Evolutionary conservation across 2,888 invertebrate species (phyloP).

Genomic region (Metopia argyrocephala): DNA sequence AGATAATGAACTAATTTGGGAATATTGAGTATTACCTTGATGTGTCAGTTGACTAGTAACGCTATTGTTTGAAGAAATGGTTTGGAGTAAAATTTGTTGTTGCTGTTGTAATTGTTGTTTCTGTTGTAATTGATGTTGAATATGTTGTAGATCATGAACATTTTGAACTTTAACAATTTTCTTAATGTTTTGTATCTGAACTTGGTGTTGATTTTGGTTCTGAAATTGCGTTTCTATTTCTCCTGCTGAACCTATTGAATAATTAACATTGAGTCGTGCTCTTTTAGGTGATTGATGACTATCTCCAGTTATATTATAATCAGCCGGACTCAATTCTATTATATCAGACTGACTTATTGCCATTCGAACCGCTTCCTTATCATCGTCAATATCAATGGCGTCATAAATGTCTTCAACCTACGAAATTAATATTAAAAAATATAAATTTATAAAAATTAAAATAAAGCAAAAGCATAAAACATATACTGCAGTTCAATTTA

Average conservation of each 20-base stretch:
- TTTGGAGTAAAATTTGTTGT: conserved; percentile 66
- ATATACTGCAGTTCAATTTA: no score
- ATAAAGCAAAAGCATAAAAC: no score
- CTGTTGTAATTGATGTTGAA: conserved; percentile 62
- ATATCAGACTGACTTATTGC: conserved; percentile 78
- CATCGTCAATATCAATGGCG: conserved; percentile 85
- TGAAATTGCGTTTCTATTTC: conserved; percentile 73
- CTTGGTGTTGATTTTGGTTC: conserved; percentile 66
- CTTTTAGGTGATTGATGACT: conserved; percentile 75
- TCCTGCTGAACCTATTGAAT: conserved; percentile 79
- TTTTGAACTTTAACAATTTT: conserved; percentile 67
- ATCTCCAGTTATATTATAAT: conserved; percentile 80
- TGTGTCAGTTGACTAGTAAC: conserved; percentile 32
- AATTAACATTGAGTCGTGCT: conserved; percentile 76
- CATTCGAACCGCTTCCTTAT: conserved; percentile 73
- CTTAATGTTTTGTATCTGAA: conserved; percentile 68
- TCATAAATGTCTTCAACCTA: conserved; percentile 86
- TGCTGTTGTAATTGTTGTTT: conserved; percentile 68
- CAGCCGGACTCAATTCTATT: conserved; percentile 80
- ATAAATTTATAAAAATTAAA: not conserved
- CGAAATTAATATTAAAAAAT: conserved; percentile 25
- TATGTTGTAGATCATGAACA: conserved; percentile 58
- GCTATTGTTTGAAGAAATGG: conserved; percentile 38
- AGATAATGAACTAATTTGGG: conserved; percentile 31
- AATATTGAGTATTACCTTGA: conserved; percentile 40